Percentiles rank a stretch among this genome's conserved stretches.
Evolutionary conservation across 2,797 vertebrate genomes (phyloP).

Genomic region (Microctenopoma steveboyesi): DNA sequence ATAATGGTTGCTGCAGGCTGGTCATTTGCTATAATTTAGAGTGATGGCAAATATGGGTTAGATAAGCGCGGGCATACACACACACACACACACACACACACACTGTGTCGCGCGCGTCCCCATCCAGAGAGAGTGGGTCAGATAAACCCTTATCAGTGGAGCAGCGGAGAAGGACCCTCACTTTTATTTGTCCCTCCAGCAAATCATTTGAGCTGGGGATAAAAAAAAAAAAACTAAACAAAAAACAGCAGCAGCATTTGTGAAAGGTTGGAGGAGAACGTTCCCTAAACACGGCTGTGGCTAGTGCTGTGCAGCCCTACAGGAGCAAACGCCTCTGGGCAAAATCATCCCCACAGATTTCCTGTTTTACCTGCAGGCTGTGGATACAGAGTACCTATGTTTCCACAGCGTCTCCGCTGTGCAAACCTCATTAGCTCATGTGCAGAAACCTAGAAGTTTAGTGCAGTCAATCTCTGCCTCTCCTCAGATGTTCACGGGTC

Average conservation of each 20-base stretch:
- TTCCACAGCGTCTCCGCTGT: slow-evolving; percentile 48
- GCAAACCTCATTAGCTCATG: slow-evolving; percentile 64
- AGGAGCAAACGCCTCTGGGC: slow-evolving; percentile 59
- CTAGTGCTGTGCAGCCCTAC: slow-evolving; percentile 50
- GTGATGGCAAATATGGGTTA: slow-evolving; percentile 76
- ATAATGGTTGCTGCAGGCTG: slow-evolving; percentile 79
- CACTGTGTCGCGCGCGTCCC: background rate
- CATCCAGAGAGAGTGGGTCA: slow-evolving; percentile 67
- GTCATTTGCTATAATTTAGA: slow-evolving; percentile 82
- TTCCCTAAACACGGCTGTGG: slow-evolving; percentile 61
- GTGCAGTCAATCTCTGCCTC: slow-evolving; percentile 49
- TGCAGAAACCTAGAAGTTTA: slow-evolving; percentile 60
- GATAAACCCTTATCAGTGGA: slow-evolving; percentile 76
- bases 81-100: slow-evolving; percentile 20
- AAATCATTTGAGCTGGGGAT: slow-evolving; percentile 65
- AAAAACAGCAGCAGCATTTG: slow-evolving; percentile 35
- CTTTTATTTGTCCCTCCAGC: slow-evolving; percentile 77
- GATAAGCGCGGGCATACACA: slow-evolving; percentile 44
- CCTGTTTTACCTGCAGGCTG: slow-evolving; percentile 56
- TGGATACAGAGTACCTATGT: slow-evolving; percentile 48
- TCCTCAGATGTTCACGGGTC: slow-evolving; percentile 62
- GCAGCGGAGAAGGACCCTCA: slow-evolving; percentile 64
- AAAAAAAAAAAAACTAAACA: slow-evolving; percentile 8
- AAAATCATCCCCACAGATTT: slow-evolving; percentile 53
- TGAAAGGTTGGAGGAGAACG: slow-evolving; percentile 64